These are phyloP conservation scores for Artemisiospiza belli DNA, from an alignment of 2,113 vertebrate genomes.

Conservation along the genomic window DNA sequence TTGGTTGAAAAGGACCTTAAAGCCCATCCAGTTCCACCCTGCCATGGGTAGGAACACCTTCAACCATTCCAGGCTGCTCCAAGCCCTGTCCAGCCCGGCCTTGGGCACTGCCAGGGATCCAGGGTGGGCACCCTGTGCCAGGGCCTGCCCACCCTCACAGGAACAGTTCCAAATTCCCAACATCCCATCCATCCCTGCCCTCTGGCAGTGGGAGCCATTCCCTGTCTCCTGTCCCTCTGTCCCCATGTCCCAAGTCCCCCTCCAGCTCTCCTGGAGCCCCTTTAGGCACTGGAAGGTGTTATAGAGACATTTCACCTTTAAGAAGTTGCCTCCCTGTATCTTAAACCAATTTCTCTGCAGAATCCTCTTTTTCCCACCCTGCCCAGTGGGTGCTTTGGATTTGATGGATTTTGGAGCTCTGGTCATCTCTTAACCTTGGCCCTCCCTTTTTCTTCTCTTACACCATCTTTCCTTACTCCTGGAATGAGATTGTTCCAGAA, in stretches of 20 bases:
- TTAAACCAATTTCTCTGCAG: neutral
- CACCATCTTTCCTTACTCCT: neutral
- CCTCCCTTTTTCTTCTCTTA: neutral
- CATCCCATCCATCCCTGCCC: accelerated
- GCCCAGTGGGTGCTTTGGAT: neutral
- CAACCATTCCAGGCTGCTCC: accelerated
- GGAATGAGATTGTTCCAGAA: neutral
- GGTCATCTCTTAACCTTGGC: neutral
- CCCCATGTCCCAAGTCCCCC: accelerated
- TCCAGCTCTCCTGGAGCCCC: neutral
- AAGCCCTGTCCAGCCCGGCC: neutral
- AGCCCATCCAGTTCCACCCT: neutral
- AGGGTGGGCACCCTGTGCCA: neutral
- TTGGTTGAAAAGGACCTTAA: neutral
- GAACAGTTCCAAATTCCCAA: neutral
- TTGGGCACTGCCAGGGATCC: neutral
- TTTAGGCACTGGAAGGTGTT: neutral
- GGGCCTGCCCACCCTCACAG: accelerated
- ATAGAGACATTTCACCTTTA: accelerated
- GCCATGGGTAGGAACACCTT: neutral
- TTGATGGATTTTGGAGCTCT: neutral
- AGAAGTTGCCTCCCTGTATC: neutral
- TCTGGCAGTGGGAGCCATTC: neutral
- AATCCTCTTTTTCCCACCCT: neutral
- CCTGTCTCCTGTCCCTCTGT: neutral